phyloP scores from a whole-genome alignment of 2,113 vertebrate species.

The Tragulus kanchil region DNA sequence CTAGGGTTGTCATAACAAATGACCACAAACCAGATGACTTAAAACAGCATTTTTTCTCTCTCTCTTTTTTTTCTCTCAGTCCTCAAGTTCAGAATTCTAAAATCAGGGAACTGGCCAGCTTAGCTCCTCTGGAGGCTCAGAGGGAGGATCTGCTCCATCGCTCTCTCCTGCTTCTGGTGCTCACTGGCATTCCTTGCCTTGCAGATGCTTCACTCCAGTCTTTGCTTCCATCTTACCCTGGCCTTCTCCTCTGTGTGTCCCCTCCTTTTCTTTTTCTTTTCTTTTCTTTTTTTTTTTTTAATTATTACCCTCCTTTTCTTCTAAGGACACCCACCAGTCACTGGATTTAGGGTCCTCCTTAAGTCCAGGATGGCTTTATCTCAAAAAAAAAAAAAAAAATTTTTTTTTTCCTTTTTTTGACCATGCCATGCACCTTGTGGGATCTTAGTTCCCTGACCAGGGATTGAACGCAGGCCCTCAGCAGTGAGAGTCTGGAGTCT shows the following conservation, averaged over 20 bases:
- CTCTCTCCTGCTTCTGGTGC: neutral
- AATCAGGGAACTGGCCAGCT: neutral
- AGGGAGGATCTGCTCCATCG: neutral
- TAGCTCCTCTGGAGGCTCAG: neutral
- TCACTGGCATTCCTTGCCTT: no score
- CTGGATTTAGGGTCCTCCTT: neutral
- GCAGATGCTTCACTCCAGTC: accelerated
- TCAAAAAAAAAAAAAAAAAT: neutral
- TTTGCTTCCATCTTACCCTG: neutral
- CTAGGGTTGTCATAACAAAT: neutral
- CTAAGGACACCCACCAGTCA: neutral
- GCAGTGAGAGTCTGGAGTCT: neutral
- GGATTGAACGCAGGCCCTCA: neutral
- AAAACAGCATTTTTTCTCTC: neutral
- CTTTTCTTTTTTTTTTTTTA: neutral
- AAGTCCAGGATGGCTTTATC: neutral
- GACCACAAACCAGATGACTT: neutral
- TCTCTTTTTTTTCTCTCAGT: neutral
- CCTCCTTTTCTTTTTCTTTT: neutral
- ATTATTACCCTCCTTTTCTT: neutral
- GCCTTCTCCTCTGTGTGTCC: neutral
- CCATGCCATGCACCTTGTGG: neutral
- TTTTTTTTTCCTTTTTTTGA: neutral
- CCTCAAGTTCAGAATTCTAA: neutral
- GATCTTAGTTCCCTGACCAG: neutral